Percentiles rank a stretch among this genome's conserved stretches.
Conservation (phyloP, 2,888 invertebrate species). For the Chloromyia formosa region DNA sequence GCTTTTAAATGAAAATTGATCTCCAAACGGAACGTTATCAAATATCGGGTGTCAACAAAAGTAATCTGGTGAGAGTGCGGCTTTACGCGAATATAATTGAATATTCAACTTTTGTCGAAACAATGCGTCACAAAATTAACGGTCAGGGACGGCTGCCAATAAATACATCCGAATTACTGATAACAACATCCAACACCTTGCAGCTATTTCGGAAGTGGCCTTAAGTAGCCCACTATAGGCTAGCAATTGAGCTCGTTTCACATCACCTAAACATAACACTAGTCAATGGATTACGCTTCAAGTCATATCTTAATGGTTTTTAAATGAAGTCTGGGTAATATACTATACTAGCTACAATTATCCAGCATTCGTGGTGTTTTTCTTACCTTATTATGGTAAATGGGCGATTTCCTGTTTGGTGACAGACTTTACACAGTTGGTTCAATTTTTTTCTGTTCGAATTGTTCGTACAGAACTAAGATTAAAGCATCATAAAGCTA, state of each 20-base stretch:
- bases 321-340: neutral
- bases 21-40: too few relatives aligned
- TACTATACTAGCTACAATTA: slow-evolving; percentile 10
- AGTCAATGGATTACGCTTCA: neutral
- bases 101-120: too few relatives aligned
- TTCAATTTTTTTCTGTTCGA: neutral
- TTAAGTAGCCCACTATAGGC: neutral
- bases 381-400: slow-evolving; percentile 31
- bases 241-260: neutral
- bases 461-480: too few relatives aligned
- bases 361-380: slow-evolving; percentile 18
- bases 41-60: too few relatives aligned
- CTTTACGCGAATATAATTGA: too few relatives aligned
- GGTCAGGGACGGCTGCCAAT: too few relatives aligned
- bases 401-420: slow-evolving; percentile 36
- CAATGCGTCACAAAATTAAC: too few relatives aligned
- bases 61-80: too few relatives aligned
- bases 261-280: neutral
- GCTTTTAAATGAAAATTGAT: too few relatives aligned
- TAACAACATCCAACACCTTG: neutral
- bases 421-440: slow-evolving; percentile 14
- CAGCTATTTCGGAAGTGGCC: slow-evolving; percentile 7
- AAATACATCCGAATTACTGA: too few relatives aligned
- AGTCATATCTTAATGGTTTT: neutral
- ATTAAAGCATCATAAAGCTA: neutral